phyloP scores from a whole-genome alignment of 2,797 vertebrate species.

The Mallotus villosus region DNA sequence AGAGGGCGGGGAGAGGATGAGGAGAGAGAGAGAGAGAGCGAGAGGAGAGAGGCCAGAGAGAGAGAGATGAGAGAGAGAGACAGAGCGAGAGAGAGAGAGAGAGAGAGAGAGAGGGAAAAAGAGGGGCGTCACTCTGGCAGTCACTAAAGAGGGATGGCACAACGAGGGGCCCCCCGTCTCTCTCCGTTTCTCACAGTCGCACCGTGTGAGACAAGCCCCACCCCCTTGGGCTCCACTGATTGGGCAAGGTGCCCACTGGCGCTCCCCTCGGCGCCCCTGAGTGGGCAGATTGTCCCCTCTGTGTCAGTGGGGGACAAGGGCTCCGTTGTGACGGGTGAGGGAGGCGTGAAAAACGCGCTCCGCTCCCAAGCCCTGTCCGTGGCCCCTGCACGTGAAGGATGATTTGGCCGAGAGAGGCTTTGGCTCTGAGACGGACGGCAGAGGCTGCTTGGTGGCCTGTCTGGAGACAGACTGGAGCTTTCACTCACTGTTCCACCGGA shows the following conservation, averaged over 20 bases:
- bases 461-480: constrained; percentile 19
- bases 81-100: too few relatives aligned
- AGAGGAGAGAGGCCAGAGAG: too few relatives aligned
- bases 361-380: constrained; percentile 64
- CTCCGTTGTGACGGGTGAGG: constrained; percentile 70
- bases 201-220: neutral
- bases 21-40: too few relatives aligned
- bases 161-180: constrained; percentile 35
- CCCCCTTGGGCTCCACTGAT: constrained; percentile 46
- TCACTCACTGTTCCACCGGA: neutral
- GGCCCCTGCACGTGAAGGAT: constrained; percentile 48
- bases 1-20: too few relatives aligned
- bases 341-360: constrained; percentile 70
- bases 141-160: constrained; percentile 50
- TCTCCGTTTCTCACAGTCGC: neutral
- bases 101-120: neutral
- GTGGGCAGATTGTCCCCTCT: constrained; percentile 66
- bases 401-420: constrained; percentile 36
- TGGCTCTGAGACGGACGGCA: constrained; percentile 34
- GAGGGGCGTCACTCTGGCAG: constrained; percentile 33
- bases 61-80: too few relatives aligned
- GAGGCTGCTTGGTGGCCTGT: constrained; percentile 11
- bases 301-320: constrained; percentile 67
- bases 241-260: constrained; percentile 65
- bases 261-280: constrained; percentile 60